Evolutionary conservation across 2,113 vertebrate species (phyloP).

Genomic region (Crotalus horridus): DNA sequence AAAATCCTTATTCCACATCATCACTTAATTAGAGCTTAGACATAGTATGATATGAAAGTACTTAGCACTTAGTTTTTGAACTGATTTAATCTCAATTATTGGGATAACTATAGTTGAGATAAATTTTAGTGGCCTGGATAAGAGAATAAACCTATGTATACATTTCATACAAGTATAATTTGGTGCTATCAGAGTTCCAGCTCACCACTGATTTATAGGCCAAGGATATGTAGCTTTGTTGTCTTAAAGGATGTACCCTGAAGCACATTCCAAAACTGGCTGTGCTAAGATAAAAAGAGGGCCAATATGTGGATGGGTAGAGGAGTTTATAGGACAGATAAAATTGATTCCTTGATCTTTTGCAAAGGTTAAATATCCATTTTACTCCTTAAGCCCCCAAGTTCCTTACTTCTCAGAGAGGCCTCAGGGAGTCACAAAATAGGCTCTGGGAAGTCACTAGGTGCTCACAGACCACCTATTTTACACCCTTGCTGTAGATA

Average conservation of each 20-base stretch:
- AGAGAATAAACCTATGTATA: neutral
- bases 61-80: neutral
- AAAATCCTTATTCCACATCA: constrained; percentile 25
- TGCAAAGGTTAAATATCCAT: neutral
- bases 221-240: neutral
- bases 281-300: neutral
- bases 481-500: neutral
- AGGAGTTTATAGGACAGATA: neutral
- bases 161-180: neutral
- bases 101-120: neutral
- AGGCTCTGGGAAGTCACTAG: neutral
- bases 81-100: neutral
- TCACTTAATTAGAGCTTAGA: neutral
- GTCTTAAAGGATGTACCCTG: neutral
- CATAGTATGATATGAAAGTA: neutral
- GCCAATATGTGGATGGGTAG: neutral
- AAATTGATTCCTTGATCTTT: neutral
- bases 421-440: neutral
- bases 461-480: neutral
- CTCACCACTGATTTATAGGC: neutral
- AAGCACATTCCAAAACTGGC: neutral
- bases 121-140: neutral
- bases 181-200: neutral
- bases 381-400: neutral
- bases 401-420: neutral